Evolutionary conservation across 2,113 vertebrate species (phyloP), one percentile per base, ranked within the genome.

Genomic region (Xiphias gladius): DNA sequence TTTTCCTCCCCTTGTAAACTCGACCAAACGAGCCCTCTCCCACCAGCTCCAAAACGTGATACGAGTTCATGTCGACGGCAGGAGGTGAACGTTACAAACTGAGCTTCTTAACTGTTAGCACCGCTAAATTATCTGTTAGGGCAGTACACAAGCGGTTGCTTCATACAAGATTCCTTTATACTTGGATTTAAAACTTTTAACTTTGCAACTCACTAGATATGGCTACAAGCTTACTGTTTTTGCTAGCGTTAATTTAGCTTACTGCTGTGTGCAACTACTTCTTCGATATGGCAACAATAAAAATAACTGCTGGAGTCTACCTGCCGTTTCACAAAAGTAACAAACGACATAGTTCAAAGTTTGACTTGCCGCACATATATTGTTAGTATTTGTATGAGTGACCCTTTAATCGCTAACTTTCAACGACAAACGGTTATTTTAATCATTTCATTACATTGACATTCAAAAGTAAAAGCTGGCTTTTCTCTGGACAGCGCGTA

Each of bases 1-100:
- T 97, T 81, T 92, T 96, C 9, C 98, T 97, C 32, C 98, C 98
- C 89, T 98, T 99, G 91, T 97, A 96, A 63, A 99, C 98, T 5
- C 96, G 96, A 20, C 98, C 98, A 35, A 97, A 99, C 22, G 97
- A 99, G 17, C 98, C 98, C 85, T 98, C 97, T 19, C 98, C 98
- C 65, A 97, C 97, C 93, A 97, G 83, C 81, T 98, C 96, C 93
- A 98, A 83, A 9, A 99, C 93, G 20, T 97, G 97, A 88, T 99
- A 99, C 10, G 79, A 92, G 76, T 98, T 95, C 98, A 98, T 99
- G 78, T 73, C 59, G 12, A 46, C 54, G 7, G 32, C n/a, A 41
- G 39, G 11, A 32, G 11, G 39, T 52, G 68, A 61, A 52, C 50
- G 24, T 39, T 55, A 41, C 12, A 26, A 24, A 61, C n/a, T 4